Conservation (phyloP, 2,888 invertebrate genomes). For the Scaptomyza flava region DNA sequence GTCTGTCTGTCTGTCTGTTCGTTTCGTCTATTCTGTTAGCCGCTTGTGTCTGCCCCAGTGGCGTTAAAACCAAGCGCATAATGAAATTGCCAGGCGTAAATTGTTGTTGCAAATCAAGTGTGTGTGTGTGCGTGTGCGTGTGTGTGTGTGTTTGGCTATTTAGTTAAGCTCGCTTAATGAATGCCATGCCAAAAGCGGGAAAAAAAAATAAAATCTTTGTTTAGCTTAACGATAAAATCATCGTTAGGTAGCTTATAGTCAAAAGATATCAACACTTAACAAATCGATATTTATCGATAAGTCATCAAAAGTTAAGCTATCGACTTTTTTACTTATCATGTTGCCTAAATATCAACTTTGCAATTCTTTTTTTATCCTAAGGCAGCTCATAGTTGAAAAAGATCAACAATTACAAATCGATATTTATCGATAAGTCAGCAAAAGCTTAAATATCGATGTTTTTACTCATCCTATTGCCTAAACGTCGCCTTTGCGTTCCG, state of each 20-base stretch:
- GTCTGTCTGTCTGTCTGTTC: constrained; percentile 1
- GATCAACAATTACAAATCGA: constrained; percentile 5
- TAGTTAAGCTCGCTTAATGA: constrained; percentile 51
- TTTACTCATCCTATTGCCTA: neutral
- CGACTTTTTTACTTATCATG: neutral
- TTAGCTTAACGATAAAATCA: constrained; percentile 25
- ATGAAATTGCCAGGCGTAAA: constrained; percentile 25
- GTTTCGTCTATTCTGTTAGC: constrained; percentile 13
- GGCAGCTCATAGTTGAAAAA: no score
- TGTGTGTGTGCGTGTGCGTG: constrained; percentile 13
- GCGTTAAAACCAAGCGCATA: constrained; percentile 26
- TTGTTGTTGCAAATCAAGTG: constrained; percentile 54
- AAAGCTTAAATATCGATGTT: neutral
- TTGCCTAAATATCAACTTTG: no score
- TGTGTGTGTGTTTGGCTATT: constrained; percentile 38
- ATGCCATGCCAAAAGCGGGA: constrained; percentile 24
- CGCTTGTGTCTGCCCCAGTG: constrained; percentile 2
- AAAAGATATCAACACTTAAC: neutral
- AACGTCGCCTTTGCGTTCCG: neutral
- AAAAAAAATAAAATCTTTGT: constrained; percentile 15
- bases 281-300: neutral
- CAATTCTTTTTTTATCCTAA: no score
- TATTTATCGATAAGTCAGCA: constrained; percentile 3
- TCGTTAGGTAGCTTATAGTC: constrained; percentile 10
- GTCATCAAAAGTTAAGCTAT: neutral